These are phyloP conservation scores for Oreamnos americanus DNA, from an alignment of 2,113 vertebrate species.

Conservation along the genomic window DNA sequence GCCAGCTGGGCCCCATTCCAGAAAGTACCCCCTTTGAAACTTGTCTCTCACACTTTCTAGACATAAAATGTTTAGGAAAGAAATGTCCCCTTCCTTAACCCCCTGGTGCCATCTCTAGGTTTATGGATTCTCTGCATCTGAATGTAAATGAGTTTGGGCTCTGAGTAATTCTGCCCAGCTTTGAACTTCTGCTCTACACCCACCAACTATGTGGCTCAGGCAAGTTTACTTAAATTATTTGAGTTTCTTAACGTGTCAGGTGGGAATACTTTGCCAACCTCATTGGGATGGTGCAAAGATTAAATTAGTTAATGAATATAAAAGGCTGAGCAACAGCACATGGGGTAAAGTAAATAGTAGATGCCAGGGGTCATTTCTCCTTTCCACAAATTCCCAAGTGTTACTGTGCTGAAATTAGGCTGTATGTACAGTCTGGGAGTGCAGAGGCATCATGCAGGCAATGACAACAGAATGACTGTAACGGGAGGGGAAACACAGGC, in stretches of 20 bases:
- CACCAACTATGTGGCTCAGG: background rate
- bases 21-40: background rate
- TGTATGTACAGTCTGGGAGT: background rate
- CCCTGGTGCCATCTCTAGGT: background rate
- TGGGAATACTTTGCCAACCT: background rate
- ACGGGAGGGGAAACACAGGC: accelerated
- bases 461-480: background rate
- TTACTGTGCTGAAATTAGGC: background rate
- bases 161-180: background rate
- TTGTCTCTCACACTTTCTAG: background rate
- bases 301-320: background rate
- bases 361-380: background rate
- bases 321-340: background rate
- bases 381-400: background rate
- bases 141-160: background rate
- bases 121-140: background rate
- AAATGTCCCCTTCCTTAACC: background rate
- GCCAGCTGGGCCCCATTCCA: background rate
- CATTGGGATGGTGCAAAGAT: background rate
- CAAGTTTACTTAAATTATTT: background rate
- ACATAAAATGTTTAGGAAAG: background rate
- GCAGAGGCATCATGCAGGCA: no score
- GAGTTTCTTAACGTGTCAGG: background rate
- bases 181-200: background rate
- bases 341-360: background rate